Evolutionary conservation across 2,888 invertebrate species (phyloP).

Genomic region (Noctua janthe): DNA sequence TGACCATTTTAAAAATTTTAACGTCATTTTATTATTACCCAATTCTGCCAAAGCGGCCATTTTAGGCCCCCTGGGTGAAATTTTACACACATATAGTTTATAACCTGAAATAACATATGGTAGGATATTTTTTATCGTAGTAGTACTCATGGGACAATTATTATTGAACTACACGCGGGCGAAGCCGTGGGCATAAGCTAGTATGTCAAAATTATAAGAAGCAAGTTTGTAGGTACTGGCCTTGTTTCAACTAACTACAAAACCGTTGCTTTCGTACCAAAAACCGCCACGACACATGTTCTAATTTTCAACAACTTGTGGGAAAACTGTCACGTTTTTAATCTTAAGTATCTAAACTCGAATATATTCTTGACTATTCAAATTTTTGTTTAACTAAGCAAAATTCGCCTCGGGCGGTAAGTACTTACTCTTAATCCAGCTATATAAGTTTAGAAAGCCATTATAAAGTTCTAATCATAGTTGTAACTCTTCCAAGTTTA

Average conservation of each 20-base stretch:
- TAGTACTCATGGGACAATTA: no score
- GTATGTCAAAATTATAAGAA: neutral
- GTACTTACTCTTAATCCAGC: constrained; percentile 45
- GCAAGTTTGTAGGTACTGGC: neutral
- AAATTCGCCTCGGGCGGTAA: constrained; percentile 3
- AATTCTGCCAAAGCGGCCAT: no score
- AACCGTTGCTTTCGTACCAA: neutral
- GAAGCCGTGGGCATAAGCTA: neutral
- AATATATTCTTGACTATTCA: constrained; percentile 1
- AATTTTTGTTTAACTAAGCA: constrained; percentile 4
- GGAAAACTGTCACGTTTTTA: constrained; percentile 5
- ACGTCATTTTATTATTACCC: no score
- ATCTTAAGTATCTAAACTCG: neutral
- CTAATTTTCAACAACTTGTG: constrained; percentile 8
- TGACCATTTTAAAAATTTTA: no score
- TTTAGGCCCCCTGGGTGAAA: no score
- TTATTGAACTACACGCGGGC: no score
- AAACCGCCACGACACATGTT: neutral
- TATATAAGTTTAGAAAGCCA: constrained; percentile 64
- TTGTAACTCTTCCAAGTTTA: constrained; percentile 31
- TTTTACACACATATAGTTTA: no score
- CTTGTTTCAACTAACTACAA: neutral
- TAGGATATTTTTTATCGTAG: no score
- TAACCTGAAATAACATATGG: no score
- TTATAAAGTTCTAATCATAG: constrained; percentile 64